Evolutionary conservation across 1,140 invertebrate genomes (phyloP).

Genomic region (Lucilia cuprina): DNA sequence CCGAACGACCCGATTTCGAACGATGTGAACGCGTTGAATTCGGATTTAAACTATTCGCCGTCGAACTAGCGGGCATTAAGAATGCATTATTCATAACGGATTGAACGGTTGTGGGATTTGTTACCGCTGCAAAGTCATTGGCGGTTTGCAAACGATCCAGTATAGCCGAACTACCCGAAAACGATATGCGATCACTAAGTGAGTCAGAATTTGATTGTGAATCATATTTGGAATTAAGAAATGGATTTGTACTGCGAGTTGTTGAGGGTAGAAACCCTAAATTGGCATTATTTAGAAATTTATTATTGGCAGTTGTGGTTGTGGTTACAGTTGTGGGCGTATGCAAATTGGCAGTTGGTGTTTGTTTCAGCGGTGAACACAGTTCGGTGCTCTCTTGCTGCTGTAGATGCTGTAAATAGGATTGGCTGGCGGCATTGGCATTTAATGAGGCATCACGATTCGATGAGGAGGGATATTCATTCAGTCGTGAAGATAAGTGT

Average conservation of each 20-base stretch:
- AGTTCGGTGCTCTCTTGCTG: conserved; percentile 62
- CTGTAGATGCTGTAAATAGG: conserved; percentile 57
- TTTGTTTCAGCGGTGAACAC: conserved; percentile 45
- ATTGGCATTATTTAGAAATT: conserved; percentile 56
- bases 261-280: conserved; percentile 48
- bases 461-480: conserved; percentile 59
- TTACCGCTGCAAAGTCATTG: conserved; percentile 20
- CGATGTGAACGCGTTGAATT: conserved; percentile 25
- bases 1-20: conserved; percentile 42
- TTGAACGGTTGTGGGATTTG: not conserved
- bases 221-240: conserved; percentile 52
- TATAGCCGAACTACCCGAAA: conserved; percentile 44
- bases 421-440: conserved; percentile 41
- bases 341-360: conserved; percentile 25
- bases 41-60: conserved; percentile 28
- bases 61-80: conserved; percentile 25
- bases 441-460: conserved; percentile 44
- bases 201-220: conserved; percentile 41
- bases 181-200: conserved; percentile 40
- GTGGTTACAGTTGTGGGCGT: conserved; percentile 10
- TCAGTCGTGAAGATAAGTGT: conserved; percentile 54
- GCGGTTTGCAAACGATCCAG: conserved; percentile 39
- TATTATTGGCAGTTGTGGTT: conserved; percentile 39
- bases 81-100: conserved; percentile 34
- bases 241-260: conserved; percentile 59